These are phyloP conservation scores for Magallana gigas DNA, from an alignment of 1,140 invertebrate species.

Conservation along the genomic window DNA sequence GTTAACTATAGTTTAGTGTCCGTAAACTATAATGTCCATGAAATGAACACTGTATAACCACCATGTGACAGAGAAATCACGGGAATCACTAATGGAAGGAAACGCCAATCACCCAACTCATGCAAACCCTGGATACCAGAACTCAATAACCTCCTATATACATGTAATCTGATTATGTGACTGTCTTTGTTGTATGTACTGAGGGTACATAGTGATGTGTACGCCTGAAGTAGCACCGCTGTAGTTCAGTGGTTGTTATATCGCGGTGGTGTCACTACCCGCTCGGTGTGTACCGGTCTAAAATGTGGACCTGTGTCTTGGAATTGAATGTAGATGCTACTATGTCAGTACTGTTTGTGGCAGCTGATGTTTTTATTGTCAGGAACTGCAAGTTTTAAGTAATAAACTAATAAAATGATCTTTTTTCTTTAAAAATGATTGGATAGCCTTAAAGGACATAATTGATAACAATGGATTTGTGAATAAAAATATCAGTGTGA, in stretches of 20 bases:
- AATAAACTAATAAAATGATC: too few relatives aligned
- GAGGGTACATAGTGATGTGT: accelerated
- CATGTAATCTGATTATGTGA: background rate
- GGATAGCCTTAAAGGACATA: background rate
- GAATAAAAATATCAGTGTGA: too few relatives aligned
- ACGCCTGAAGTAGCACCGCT: background rate
- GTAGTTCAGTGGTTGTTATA: background rate
- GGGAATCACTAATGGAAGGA: too few relatives aligned
- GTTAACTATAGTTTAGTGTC: constrained; percentile 73
- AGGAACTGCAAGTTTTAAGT: too few relatives aligned
- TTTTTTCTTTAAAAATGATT: background rate
- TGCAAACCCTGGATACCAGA: background rate
- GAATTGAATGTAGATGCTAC: background rate
- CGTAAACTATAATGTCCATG: background rate
- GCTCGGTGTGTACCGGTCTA: background rate
- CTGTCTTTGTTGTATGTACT: background rate
- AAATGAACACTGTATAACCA: too few relatives aligned
- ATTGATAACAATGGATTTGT: too few relatives aligned
- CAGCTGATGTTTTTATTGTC: too few relatives aligned
- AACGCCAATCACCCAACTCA: too few relatives aligned
- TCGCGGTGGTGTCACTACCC: too few relatives aligned
- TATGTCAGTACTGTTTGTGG: background rate
- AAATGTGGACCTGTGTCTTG: background rate
- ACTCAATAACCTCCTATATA: background rate
- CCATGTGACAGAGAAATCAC: background rate